Evolutionary conservation across 30 jellyfish, hydroid and myxozoan species (phyloP), one percentile per base, ranked within the genome.

Genomic region (Mastigias papua): DNA sequence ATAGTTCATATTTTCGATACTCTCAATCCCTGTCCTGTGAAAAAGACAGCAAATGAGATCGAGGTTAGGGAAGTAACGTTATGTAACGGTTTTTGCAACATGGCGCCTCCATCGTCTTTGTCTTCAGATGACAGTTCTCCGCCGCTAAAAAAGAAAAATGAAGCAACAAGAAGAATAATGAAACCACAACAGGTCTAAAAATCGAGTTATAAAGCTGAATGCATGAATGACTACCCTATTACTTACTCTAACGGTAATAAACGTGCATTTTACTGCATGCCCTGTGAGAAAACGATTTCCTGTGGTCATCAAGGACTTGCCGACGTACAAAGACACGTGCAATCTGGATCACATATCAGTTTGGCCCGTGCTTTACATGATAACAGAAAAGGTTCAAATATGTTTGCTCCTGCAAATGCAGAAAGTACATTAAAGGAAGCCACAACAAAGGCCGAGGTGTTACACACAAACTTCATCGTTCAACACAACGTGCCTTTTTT

Each of bases 271-370:
- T 66, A 20, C 92, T 90, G 97, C 28, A 64, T 90, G 73, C 96
- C 87, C 30, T 90, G 96, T 60, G 26, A 60, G 60, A 82, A 90
- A 63, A 61, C 65, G 6, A 33, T 90, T 15, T 60, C 76, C 67
- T 84, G 97, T 70, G 68, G 67, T 73, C 92, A 90, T 51, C 96
- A 82, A 61, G 97, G 97, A 4, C 58, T 90, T 19, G 85, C 63
- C 62, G 97, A 90, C 73, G 87, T 90, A 29, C 23, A n/a, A n/a
- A 81, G 82, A 46, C 97, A 81, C 67, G 82, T 96, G 51, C 30
- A 71, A 51, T 63, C 73, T 21, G 75, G 76, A 57, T 22, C 51
- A 42, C 90, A 73, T 37, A 86, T 42, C 54, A 42, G 54, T 42
- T 42, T 54, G 64, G 51, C 28, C 75, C 63, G 76, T 60, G 89